These are phyloP conservation scores for Pseudoatta argentina DNA, from an alignment of 1,140 invertebrate genomes.

Conservation along the genomic window DNA sequence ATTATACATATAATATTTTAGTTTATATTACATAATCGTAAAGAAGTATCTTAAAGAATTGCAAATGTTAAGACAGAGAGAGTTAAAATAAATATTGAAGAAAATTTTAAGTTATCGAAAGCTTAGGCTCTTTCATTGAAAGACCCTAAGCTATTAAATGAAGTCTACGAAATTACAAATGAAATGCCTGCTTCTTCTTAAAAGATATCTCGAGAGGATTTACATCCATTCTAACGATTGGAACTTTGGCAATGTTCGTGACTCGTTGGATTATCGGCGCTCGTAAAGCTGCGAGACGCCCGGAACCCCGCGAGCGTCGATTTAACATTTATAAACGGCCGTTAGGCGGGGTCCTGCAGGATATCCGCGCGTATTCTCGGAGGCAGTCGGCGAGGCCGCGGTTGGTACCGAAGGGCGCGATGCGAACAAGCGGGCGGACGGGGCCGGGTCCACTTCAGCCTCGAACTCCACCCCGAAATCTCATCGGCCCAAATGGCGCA, in stretches of 20 bases:
- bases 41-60: not conserved
- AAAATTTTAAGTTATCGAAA: not conserved
- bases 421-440: conserved; percentile 45
- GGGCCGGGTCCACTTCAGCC: conserved; percentile 80
- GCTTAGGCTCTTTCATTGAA: not conserved
- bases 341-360: conserved; percentile 71
- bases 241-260: not conserved
- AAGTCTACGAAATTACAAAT: conserved; percentile 2
- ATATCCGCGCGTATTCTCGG: conserved; percentile 68
- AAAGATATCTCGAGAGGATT: not conserved
- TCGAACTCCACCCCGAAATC: conserved; percentile 85
- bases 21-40: not conserved
- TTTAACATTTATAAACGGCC: conserved; percentile 84
- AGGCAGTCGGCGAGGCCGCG: conserved; percentile 35
- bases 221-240: not conserved
- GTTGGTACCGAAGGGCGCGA: conserved; percentile 68
- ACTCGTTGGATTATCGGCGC: conserved; percentile 30
- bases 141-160: not conserved
- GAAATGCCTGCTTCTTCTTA: not conserved
- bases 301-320: conserved; percentile 74
- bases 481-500: conserved; percentile 87
- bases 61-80: not conserved
- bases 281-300: conserved; percentile 32
- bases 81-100: not conserved
- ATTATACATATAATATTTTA: not conserved